Evolutionary conservation across 2,888 invertebrate species (phyloP), one percentile per base, ranked within the genome.

Genomic region (Thymelicus sylvestris): DNA sequence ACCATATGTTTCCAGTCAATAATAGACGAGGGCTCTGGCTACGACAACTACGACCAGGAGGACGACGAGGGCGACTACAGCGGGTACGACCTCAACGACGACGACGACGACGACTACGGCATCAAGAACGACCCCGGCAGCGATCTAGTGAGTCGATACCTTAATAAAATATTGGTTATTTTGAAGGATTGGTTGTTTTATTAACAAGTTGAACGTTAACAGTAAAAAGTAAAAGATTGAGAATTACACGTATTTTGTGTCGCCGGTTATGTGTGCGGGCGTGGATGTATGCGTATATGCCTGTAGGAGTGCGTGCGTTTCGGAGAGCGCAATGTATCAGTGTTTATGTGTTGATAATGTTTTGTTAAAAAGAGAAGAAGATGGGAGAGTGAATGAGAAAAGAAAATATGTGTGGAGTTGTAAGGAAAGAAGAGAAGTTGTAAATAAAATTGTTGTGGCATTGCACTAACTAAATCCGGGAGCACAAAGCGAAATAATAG

Each of bases 1-100:
- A 19, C 19, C 19, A 6, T 5, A n/a, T 19, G 6, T 31, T 72
- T 67, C 8, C 76, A 86, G 86, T 83, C 82, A 15, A 81, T 81
- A 13, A 65, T 81, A n/a, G 85, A 88, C 67, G 89, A 88, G 15
- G 91, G 91, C 0, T 92, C 92, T 0, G 93, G 91, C 67, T 90
- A 92, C 79, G 89, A 90, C 73, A 86, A 88, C 62, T 92, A 92
- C 75, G 91, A 92, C 77, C 90, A 87, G 8, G 94, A 94, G 15
- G 94, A 90, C 62, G 91, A 89, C 74, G 84, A 78, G 67, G 85
- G 76, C 24, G 89, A 91, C 78, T 88, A 89, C 85, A 88, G 90
- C 83, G 90, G 89, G 10, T 88, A 88, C 78, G 89, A 88, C 74
- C 89, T 91, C 67, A 84, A 85, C 72, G 85, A 79, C 52, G 76